Evolutionary conservation across 1,140 invertebrate genomes (phyloP).

Genomic region (Cherax destructor): DNA sequence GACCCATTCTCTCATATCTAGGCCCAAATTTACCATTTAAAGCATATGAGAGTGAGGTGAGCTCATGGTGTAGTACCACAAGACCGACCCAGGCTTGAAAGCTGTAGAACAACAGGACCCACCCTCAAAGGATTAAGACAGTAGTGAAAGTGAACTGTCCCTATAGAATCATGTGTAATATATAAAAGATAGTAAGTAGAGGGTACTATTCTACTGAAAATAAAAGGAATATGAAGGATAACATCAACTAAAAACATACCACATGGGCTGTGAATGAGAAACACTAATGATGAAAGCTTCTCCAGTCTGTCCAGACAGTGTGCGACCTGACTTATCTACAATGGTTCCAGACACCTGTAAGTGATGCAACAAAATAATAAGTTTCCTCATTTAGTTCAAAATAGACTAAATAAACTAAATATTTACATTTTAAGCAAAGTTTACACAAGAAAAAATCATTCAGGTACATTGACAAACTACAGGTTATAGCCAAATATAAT

Average conservation of each 20-base stretch:
- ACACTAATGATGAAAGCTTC: constrained; percentile 81
- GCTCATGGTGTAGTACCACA: too few relatives aligned
- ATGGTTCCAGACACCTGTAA: constrained; percentile 79
- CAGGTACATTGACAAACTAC: background rate
- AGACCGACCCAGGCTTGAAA: too few relatives aligned
- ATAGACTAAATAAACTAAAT: too few relatives aligned
- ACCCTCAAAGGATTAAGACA: too few relatives aligned
- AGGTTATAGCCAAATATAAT: background rate
- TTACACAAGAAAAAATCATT: background rate
- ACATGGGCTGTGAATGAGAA: constrained; percentile 79
- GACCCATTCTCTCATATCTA: too few relatives aligned
- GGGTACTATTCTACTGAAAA: background rate
- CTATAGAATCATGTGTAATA: too few relatives aligned
- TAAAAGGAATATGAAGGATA: background rate
- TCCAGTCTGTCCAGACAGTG: constrained; percentile 81
- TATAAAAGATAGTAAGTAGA: too few relatives aligned
- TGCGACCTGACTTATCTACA: constrained; percentile 81
- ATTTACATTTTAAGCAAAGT: background rate
- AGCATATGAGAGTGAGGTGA: too few relatives aligned
- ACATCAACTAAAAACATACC: constrained; percentile 73
- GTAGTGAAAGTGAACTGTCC: too few relatives aligned
- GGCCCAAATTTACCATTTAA: too few relatives aligned
- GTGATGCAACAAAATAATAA: constrained; percentile 61
- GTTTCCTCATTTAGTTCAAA: too few relatives aligned
- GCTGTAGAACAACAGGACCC: too few relatives aligned